Evolutionary conservation across 2,797 vertebrate genomes (phyloP), one percentile per base, ranked within the genome.

Genomic region (Mergus octosetaceus): DNA sequence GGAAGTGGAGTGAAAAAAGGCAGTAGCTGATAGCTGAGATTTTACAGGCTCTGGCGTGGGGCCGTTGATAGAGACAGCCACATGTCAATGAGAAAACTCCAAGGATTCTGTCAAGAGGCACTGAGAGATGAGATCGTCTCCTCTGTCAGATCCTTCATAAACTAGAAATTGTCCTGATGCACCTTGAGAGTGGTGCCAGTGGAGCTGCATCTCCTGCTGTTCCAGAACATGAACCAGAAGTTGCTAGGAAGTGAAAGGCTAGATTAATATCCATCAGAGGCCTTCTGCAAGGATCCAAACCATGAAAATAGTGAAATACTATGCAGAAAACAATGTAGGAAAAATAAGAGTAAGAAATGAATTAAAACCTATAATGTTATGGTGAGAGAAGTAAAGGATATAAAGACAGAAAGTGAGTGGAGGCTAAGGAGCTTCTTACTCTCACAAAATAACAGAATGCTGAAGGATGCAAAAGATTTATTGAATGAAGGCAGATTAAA

Each of bases 301-400:
- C 41, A 6, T 24, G 87, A 57, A 17, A 51, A 10, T 38, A 34
- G 38, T 84, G 51, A 27, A 62, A 74, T 6, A 5, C 30, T 13
- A 2, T 3, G 54, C 11, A 32, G 32, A 7, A 73, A 78, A 78
- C 43, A 78, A 53, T 11, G 51, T 7, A 49, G 82, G 27, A 53
- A 85, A 79, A 90, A 12, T 6, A 45, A 51, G 22, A 94, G 58
- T 20, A 45, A 79, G 64, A 39, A 32, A 87, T 75, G 9, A 76
- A 85, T 62, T 22, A 36, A 60, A 75, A 38, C 20, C 72, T 19
- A 3, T 2, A 41, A 51, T 0, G 0, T 3, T 39, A 11, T 6
- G n/a, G 39, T 60, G 47, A 57, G 57, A 94, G 72, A 53, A 73
- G 60, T 47, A 64, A 70, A 89, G 41, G 75, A 61, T 0, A 1